Evolutionary conservation across 2,797 vertebrate species (phyloP).

Genomic region (Anguilla marmorata): DNA sequence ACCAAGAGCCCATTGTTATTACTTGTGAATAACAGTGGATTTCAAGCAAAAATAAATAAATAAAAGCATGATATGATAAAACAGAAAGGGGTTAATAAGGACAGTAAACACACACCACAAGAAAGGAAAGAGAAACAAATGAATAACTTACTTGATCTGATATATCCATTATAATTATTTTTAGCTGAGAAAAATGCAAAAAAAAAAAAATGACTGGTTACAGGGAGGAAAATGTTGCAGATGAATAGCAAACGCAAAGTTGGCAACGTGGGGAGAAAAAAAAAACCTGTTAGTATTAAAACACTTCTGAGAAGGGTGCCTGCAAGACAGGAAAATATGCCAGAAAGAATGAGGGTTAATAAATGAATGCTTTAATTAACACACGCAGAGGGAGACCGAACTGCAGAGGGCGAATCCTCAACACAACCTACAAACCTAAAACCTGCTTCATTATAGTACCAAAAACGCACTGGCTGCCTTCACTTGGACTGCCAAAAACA

Average conservation of each 20-base stretch:
- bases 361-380: conserved; percentile 6
- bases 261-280: conserved; percentile 22
- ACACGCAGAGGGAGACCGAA: conserved; percentile 26
- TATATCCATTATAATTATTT: conserved; percentile 84
- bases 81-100: conserved; percentile 17
- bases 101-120: conserved; percentile 36
- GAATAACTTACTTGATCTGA: conserved; percentile 82
- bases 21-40: neutral
- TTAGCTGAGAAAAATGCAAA: conserved; percentile 78
- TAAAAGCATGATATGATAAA: conserved; percentile 47
- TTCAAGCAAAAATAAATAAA: conserved; percentile 16
- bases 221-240: conserved; percentile 56
- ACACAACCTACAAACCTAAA: conserved; percentile 12
- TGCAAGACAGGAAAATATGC: conserved; percentile 53
- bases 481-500: neutral
- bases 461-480: neutral
- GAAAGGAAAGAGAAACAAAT: conserved; percentile 43
- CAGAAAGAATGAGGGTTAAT: conserved; percentile 34
- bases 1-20: conserved; percentile 11
- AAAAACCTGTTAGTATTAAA: conserved; percentile 41
- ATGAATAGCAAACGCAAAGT: conserved; percentile 41
- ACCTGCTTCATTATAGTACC: neutral
- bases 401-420: neutral
- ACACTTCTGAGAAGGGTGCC: conserved; percentile 38
- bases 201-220: conserved; percentile 65